Evolutionary conservation across 2,888 invertebrate genomes (phyloP).

Genomic region (Synanthedon vespiformis): DNA sequence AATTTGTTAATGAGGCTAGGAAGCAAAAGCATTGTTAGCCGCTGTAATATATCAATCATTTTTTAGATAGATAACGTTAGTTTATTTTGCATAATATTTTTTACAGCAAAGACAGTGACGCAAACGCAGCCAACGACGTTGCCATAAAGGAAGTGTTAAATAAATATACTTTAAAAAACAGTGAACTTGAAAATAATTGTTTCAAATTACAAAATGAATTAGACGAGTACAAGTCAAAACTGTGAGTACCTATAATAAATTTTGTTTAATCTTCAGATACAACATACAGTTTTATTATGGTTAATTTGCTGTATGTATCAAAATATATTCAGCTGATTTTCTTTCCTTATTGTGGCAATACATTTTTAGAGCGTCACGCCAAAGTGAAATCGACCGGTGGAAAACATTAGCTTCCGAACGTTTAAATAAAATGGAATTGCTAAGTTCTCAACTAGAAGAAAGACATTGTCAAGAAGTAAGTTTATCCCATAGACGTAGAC

Average conservation of each 20-base stretch:
- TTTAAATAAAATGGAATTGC: slow-evolving; percentile 73
- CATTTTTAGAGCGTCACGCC: slow-evolving; percentile 28
- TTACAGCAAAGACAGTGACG: slow-evolving; percentile 39
- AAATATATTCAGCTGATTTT: no score
- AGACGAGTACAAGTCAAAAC: slow-evolving; percentile 48
- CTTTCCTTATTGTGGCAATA: no score
- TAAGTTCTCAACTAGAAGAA: slow-evolving; percentile 70
- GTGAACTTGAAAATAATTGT: slow-evolving; percentile 48
- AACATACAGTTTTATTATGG: no score
- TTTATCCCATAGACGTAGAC: neutral
- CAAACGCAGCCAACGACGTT: slow-evolving; percentile 24
- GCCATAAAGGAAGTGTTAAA: slow-evolving; percentile 31
- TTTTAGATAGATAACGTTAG: slow-evolving; percentile 29
- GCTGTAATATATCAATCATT: slow-evolving; percentile 25
- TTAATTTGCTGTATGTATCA: no score
- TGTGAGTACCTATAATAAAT: slow-evolving; percentile 66
- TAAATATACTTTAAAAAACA: slow-evolving; percentile 54
- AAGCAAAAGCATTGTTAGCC: no score
- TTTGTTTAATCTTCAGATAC: neutral
- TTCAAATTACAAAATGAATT: slow-evolving; percentile 54
- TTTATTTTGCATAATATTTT: slow-evolving; percentile 14
- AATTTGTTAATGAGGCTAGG: no score
- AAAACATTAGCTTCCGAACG: slow-evolving; percentile 76
- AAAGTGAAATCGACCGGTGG: slow-evolving; percentile 70
- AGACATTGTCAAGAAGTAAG: slow-evolving; percentile 72